Conservation (phyloP, 30 jellyfish, hydroid and myxozoan species). For the Rhopilema esculentum region DNA sequence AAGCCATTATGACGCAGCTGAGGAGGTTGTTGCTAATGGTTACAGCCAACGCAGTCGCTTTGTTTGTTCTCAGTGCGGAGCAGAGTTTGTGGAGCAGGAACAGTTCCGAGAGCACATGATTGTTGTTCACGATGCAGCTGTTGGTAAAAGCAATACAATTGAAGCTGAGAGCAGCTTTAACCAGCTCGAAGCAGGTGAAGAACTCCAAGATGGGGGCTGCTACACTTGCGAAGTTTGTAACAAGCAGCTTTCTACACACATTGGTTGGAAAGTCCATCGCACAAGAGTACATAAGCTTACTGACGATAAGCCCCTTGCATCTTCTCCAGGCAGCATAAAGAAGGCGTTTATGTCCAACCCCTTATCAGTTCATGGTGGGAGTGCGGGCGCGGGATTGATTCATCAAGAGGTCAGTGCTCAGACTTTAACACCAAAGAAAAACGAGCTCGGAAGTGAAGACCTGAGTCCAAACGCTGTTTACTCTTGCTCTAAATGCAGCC, state of each 20-base stretch:
- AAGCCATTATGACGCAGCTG: slow-evolving; percentile 4
- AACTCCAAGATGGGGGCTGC: slow-evolving; percentile 24
- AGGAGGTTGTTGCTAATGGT: neutral
- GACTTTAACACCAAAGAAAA: slow-evolving; percentile 7
- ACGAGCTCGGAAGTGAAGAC: slow-evolving; percentile 73
- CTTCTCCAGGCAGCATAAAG: neutral
- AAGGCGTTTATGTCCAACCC: neutral
- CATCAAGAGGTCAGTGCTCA: neutral
- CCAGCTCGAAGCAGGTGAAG: slow-evolving; percentile 12
- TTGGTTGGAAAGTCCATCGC: slow-evolving; percentile 78
- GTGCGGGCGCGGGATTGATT: neutral
- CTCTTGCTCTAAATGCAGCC: slow-evolving; percentile 76
- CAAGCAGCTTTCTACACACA: slow-evolving; percentile 60
- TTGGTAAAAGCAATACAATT: slow-evolving; percentile 9
- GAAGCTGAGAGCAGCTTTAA: slow-evolving; percentile 15
- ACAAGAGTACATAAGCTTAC: slow-evolving; percentile 58
- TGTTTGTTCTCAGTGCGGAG: slow-evolving; percentile 61
- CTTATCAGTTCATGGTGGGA: neutral
- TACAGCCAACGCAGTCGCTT: slow-evolving; percentile 31
- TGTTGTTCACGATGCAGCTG: slow-evolving; percentile 29
- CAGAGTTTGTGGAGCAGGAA: slow-evolving; percentile 49
- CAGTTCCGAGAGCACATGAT: slow-evolving; percentile 58
- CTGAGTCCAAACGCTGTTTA: slow-evolving; percentile 57
- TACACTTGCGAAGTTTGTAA: slow-evolving; percentile 55
- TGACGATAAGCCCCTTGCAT: slow-evolving; percentile 17